phyloP scores from a whole-genome alignment of 1,140 invertebrate genomes.

The Palaemon carinicauda region DNA sequence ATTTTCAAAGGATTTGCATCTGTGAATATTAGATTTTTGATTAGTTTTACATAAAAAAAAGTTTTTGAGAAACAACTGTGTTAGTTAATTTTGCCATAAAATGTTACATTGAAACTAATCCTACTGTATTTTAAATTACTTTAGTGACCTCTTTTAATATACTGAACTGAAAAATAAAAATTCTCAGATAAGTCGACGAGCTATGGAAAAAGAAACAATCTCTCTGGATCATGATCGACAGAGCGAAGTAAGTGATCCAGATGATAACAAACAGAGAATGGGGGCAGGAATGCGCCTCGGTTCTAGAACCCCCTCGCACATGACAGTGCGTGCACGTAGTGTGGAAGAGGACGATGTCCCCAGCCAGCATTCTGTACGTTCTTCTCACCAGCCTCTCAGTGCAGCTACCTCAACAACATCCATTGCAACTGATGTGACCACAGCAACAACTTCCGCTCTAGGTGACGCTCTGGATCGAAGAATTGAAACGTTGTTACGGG shows the following conservation, averaged over 20 bases:
- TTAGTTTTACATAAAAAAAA: too few relatives aligned
- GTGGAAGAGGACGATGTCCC: slow-evolving; percentile 49
- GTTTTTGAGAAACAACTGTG: too few relatives aligned
- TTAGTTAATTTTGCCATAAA: too few relatives aligned
- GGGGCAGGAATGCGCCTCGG: background rate
- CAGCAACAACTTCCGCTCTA: slow-evolving; percentile 65
- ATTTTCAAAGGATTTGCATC: too few relatives aligned
- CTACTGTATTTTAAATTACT: too few relatives aligned
- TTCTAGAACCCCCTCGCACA: slow-evolving; percentile 33
- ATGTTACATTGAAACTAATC: too few relatives aligned
- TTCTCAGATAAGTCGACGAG: slow-evolving; percentile 35
- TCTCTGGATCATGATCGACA: slow-evolving; percentile 49
- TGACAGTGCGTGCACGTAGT: slow-evolving; percentile 20
- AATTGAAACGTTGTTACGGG: slow-evolving; percentile 89
- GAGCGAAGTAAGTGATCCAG: slow-evolving; percentile 39
- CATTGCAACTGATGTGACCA: slow-evolving; percentile 75
- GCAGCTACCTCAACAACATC: slow-evolving; percentile 85
- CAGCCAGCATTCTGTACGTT: slow-evolving; percentile 1
- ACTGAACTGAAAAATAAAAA: background rate
- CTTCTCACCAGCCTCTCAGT: slow-evolving; percentile 64
- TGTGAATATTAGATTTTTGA: too few relatives aligned
- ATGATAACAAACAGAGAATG: slow-evolving; percentile 15
- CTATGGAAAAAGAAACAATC: slow-evolving; percentile 37
- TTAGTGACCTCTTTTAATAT: background rate
- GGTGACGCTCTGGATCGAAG: slow-evolving; percentile 91